phyloP scores from a whole-genome alignment of 1,140 invertebrate genomes.

The Tetramorium alpestre region DNA sequence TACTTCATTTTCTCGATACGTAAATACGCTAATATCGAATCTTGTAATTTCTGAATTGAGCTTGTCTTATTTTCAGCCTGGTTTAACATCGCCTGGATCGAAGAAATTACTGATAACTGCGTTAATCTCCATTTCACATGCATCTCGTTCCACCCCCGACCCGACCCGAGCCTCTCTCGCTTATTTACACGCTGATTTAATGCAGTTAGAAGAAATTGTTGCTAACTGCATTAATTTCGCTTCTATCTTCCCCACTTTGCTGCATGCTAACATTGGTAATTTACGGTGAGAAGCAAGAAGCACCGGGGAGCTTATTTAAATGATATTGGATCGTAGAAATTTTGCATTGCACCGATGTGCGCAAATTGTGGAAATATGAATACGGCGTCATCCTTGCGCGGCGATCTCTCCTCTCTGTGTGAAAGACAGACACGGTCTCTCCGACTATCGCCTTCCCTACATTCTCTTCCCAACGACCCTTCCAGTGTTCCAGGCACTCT shows the following conservation, averaged over 20 bases:
- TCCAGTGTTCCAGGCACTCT: conserved; percentile 43
- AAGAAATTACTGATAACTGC: conserved; percentile 22
- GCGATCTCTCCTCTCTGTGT: background rate
- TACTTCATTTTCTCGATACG: background rate
- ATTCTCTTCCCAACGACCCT: conserved; percentile 37
- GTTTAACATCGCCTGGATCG: background rate
- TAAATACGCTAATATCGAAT: conserved; percentile 35
- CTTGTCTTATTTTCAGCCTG: background rate
- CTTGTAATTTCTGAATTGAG: conserved; percentile 13
- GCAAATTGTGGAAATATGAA: conserved; percentile 38
- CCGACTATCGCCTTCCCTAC: conserved; percentile 25
- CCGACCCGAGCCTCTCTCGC: too few relatives aligned
- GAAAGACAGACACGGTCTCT: conserved; percentile 33
- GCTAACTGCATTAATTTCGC: conserved; percentile 33
- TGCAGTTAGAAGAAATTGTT: background rate
- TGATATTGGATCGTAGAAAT: conserved; percentile 38
- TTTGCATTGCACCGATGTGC: conserved; percentile 25
- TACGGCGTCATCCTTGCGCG: background rate
- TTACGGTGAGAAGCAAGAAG: background rate
- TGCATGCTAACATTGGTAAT: background rate
- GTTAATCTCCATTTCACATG: background rate
- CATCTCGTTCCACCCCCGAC: background rate
- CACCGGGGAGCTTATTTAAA: conserved; percentile 32
- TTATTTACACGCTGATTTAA: conserved; percentile 21
- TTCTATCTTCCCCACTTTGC: background rate